Base-by-base conservation (phyloP, 2,888 invertebrate species). In the Flexamia atlantica region DNA sequence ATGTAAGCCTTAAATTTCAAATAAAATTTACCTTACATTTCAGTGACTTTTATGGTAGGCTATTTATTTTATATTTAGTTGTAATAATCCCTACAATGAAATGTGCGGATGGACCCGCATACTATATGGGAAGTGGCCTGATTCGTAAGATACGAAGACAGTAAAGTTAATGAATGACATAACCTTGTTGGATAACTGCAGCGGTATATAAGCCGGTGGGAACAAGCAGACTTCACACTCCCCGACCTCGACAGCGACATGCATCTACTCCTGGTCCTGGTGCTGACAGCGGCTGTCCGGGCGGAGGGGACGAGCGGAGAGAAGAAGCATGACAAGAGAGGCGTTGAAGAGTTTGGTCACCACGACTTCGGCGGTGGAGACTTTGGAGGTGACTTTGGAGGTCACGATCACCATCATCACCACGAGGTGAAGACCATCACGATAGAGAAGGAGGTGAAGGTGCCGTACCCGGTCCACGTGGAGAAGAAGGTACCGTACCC, bases 331-430 rank as follows among this genome's bases (percentile, higher is more conserved):
- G 23, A 74, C 28, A 76, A 76, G 76, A 46, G 76, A 50, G 76
- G 50, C 0, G 4, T 76, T 5, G 23, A 76, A 25, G 76, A 76
- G 30, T 46, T 74, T 40, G 42, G 74, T 81, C 86, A 87, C 7
- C 83, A 83, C 4, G 50, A 79, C 10, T 68, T 83, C 60, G 82
- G 83, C 12, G 72, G 85, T 12, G 83, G 85, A 36, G 79, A 40
- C 68, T 83, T 84, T 53, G 83, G 82, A 20, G 81, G 84, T 12
- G 60, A 82, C 30, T 85, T 85, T 28, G 72, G 42, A 40, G 72
- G 36, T 42, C 72, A 72, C 30, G 50, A 4, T 30, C 28, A 57
- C 36, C 57, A 79, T 32, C 30, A 79, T n/a, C 53, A 57, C 20
- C 50, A 79, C 36, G 57, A 79, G 57, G 57, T 79, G 57, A 79